Evolutionary conservation across 2,888 invertebrate species (phyloP).

Genomic region (Hemistola chrysoprasaria): DNA sequence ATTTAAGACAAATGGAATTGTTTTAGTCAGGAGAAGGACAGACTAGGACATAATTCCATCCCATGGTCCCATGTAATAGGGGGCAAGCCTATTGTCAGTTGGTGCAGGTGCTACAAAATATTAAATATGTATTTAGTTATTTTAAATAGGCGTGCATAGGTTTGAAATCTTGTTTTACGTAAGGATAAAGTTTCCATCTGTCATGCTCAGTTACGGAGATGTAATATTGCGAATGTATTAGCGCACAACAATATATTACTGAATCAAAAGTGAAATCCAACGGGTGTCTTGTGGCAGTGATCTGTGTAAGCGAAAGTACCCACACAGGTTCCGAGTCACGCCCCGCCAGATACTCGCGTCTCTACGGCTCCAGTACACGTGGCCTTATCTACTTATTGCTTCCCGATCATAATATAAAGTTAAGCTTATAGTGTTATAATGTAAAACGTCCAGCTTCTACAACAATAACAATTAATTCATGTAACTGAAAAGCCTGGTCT

Average conservation of each 20-base stretch:
- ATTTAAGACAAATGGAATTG: too few relatives aligned
- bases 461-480: not conserved
- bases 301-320: constrained; percentile 74
- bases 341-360: constrained; percentile 40
- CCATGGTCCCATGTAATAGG: too few relatives aligned
- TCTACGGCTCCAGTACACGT: constrained; percentile 32
- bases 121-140: constrained; percentile 4
- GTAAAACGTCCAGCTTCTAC: not conserved
- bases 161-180: too few relatives aligned
- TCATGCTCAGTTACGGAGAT: not conserved
- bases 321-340: constrained; percentile 65
- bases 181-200: too few relatives aligned
- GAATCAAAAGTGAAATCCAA: constrained; percentile 73
- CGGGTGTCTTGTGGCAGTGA: constrained; percentile 56
- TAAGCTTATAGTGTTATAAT: not conserved
- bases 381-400: constrained; percentile 29
- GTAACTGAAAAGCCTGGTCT: constrained; percentile 1
- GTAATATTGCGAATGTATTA: constrained; percentile 15
- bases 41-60: too few relatives aligned
- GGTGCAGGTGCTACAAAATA: constrained; percentile 6
- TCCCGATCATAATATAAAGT: constrained; percentile 30
- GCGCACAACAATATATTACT: constrained; percentile 20
- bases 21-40: too few relatives aligned
- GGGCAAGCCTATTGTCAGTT: too few relatives aligned
- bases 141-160: too few relatives aligned